Evolutionary conservation across 1,140 invertebrate genomes (phyloP), one percentile per base, ranked within the genome.

Genomic region (Bombus sibiricus): DNA sequence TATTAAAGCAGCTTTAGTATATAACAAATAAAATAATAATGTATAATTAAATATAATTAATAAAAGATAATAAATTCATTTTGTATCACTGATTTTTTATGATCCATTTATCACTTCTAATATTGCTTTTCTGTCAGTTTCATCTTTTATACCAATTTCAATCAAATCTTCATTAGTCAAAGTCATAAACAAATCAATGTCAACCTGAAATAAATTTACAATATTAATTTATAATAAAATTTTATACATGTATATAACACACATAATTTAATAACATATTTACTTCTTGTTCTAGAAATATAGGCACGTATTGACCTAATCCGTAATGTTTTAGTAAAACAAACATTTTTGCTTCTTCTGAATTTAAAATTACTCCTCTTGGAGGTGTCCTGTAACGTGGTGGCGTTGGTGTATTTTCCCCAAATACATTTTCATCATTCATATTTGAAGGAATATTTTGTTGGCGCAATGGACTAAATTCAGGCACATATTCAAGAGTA

Each of bases 261-360:
- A 8, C 12, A 62, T 43, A 66, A 75, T 53, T 64, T 66, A 32
- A 0, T 34, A 13, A 77, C 22, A 22, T 3, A 90, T 74, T 90
- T 91, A 94, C 95, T 92, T 95, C 95, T 88, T 95, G 91, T 87
- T 94, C 84, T 47, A 95, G 78, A 89, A 95, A 95, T 74, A 92
- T 74, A 32, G 93, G 71, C 64, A 93, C 85, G 72, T 93, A 88
- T 81, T 90, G 91, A 76, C 77, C 86, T 9, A 95, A 71, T 76
- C 89, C 89, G 83, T 93, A 93, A 15, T 72, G 86, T 81, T 92
- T 88, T 12, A 95, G 59, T 57, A 95, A 71, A 81, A 89, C 28
- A 18, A 92, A 88, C 66, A 95, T 86, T 85, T 91, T 92, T 43
- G 86, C 83, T 88, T 94, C 86, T 43, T 86, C 81, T 8, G 83